These are phyloP conservation scores for Neodiprion virginianus DNA, from an alignment of 1,140 invertebrate species.

Conservation along the genomic window DNA sequence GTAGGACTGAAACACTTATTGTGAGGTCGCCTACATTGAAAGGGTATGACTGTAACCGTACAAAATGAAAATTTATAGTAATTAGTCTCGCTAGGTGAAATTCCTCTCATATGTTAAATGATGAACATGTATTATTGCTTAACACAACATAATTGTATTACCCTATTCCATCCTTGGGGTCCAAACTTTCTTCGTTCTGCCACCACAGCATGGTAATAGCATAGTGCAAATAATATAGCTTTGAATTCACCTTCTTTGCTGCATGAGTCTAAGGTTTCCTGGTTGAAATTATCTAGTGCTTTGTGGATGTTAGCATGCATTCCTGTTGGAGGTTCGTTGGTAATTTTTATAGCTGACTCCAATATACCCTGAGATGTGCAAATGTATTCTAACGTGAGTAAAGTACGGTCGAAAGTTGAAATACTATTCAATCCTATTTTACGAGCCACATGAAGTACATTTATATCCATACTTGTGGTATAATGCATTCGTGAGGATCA, in stretches of 20 bases:
- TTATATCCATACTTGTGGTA: conserved; percentile 65
- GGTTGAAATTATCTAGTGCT: conserved; percentile 91
- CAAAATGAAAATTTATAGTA: conserved; percentile 10
- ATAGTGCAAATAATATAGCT: conserved; percentile 88
- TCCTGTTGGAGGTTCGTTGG: conserved; percentile 94
- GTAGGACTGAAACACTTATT: conserved; percentile 90
- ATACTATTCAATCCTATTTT: background rate
- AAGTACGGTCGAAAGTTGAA: background rate
- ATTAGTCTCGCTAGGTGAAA: background rate
- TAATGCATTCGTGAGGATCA: conserved; percentile 68
- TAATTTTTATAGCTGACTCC: conserved; percentile 95
- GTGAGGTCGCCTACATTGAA: conserved; percentile 89
- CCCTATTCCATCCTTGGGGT: conserved; percentile 92
- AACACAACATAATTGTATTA: conserved; percentile 39
- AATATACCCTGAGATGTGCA: conserved; percentile 75
- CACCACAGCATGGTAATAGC: conserved; percentile 96
- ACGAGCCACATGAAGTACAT: background rate
- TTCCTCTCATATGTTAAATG: conserved; percentile 5
- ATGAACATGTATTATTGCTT: background rate
- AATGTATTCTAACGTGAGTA: background rate
- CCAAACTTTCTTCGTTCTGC: conserved; percentile 93
- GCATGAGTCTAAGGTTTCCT: conserved; percentile 92
- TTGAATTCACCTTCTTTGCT: conserved; percentile 95
- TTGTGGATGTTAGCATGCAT: conserved; percentile 95
- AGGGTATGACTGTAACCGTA: conserved; percentile 62